phyloP scores from a whole-genome alignment of 2,797 vertebrate species.

The Eleutherodactylus coqui region DNA sequence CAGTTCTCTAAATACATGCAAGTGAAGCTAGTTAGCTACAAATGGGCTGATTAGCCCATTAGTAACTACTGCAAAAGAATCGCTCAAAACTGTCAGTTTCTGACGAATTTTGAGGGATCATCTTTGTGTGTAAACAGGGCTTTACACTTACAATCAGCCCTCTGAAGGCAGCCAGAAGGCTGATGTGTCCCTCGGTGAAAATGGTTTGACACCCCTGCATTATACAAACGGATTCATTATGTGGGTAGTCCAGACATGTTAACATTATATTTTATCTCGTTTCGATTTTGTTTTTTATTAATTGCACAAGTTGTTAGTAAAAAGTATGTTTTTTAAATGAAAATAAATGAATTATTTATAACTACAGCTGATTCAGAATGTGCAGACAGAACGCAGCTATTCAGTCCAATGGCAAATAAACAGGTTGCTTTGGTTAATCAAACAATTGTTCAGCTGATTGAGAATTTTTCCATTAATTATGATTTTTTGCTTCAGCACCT shows the following conservation, averaged over 20 bases:
- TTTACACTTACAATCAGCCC: too few relatives aligned
- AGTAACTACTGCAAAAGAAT: too few relatives aligned
- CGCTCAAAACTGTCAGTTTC: too few relatives aligned
- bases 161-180: too few relatives aligned
- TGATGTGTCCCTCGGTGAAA: too few relatives aligned
- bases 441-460: constrained; percentile 16
- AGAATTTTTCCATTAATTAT: constrained; percentile 14
- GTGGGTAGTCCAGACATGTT: neutral
- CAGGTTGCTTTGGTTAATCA: constrained; percentile 9
- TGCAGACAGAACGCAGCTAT: neutral
- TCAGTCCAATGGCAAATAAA: constrained; percentile 11
- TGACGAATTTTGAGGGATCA: too few relatives aligned
- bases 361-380: neutral
- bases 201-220: too few relatives aligned
- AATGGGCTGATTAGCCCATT: too few relatives aligned
- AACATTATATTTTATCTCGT: too few relatives aligned
- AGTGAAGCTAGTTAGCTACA: too few relatives aligned
- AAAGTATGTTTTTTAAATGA: neutral
- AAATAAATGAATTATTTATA: neutral
- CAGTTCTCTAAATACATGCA: too few relatives aligned
- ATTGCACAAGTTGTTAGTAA: neutral
- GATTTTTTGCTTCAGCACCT: neutral
- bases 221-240: neutral
- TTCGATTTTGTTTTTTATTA: neutral
- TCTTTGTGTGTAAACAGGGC: too few relatives aligned